Percentiles rank a stretch among this genome's conserved stretches.
Evolutionary conservation across 2,888 invertebrate species (phyloP).

Genomic region (Hypena proboscidalis): DNA sequence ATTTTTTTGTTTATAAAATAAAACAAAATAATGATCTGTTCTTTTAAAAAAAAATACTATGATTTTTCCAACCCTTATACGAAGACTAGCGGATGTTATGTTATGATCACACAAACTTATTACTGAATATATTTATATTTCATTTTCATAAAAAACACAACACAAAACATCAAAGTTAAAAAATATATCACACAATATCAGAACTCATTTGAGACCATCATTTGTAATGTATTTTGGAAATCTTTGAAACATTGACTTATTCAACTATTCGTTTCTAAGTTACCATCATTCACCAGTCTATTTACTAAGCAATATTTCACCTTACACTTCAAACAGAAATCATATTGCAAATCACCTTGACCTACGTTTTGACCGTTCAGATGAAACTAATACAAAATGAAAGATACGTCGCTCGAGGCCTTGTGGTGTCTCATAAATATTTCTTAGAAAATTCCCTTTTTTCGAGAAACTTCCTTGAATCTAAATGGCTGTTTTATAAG

Average conservation of each 20-base stretch:
- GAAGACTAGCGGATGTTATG: too few species aligned
- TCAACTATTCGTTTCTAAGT: background rate
- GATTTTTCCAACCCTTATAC: too few species aligned
- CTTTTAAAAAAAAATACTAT: too few species aligned
- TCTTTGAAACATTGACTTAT: background rate
- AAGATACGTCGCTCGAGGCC: slow-evolving; percentile 11
- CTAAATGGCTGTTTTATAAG: slow-evolving; percentile 13
- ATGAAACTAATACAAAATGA: slow-evolving; percentile 35
- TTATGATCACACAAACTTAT: too few species aligned
- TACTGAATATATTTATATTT: too few species aligned
- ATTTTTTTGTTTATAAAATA: too few species aligned
- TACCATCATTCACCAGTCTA: background rate
- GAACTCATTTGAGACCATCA: too few species aligned
- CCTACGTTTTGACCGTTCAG: slow-evolving; percentile 26
- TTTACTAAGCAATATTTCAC: background rate
- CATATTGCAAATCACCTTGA: slow-evolving; percentile 19
- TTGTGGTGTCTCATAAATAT: slow-evolving; percentile 36
- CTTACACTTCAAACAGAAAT: slow-evolving; percentile 15
- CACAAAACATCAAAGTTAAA: too few species aligned
- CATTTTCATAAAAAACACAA: too few species aligned
- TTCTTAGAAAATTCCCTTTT: slow-evolving; percentile 19
- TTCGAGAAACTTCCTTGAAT: slow-evolving; percentile 15
- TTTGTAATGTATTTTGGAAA: too few species aligned
- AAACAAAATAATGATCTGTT: too few species aligned
- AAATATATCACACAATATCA: background rate